Conservation (phyloP, 53 echinoderm and acorn worm genomes). For the Luidia sarsii region DNA sequence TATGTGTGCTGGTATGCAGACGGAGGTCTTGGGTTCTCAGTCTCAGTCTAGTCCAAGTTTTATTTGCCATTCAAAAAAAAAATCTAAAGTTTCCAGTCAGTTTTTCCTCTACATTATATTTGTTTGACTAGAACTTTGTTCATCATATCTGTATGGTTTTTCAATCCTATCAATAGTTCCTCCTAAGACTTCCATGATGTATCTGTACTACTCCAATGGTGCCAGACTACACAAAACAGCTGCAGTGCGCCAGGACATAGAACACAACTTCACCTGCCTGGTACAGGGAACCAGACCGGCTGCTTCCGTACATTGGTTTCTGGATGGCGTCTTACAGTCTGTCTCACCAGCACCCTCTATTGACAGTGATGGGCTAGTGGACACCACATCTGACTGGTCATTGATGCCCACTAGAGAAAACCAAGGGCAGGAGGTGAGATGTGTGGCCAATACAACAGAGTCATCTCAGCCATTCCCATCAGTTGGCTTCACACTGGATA, state of each 20-base stretch:
- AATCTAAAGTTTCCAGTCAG: too few relatives aligned
- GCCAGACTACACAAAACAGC: neutral
- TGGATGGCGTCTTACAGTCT: neutral
- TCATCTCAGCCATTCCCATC: neutral
- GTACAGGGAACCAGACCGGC: slow-evolving; percentile 12
- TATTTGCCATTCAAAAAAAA: too few relatives aligned
- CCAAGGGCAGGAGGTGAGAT: neutral
- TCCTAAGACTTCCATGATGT: too few relatives aligned
- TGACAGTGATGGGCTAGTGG: neutral
- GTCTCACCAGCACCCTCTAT: neutral
- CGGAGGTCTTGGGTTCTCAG: too few relatives aligned
- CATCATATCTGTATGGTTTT: too few relatives aligned
- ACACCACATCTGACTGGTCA: slow-evolving; percentile 1
- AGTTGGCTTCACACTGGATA: neutral
- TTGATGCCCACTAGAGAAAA: neutral
- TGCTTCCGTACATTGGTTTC: slow-evolving; percentile 29
- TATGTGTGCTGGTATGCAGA: too few relatives aligned
- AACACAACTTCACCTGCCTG: neutral
- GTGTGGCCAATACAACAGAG: slow-evolving; percentile 4
- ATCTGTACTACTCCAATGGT: too few relatives aligned
- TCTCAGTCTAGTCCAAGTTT: too few relatives aligned
- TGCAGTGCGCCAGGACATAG: neutral
- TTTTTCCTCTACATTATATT: too few relatives aligned
- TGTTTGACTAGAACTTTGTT: too few relatives aligned
- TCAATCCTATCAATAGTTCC: too few relatives aligned